Percentiles rank a stretch among this genome's conserved stretches.
These are phyloP conservation scores for Tympanoctomys barrerae DNA, from an alignment of 2,797 vertebrate species.

Conservation along the genomic window DNA sequence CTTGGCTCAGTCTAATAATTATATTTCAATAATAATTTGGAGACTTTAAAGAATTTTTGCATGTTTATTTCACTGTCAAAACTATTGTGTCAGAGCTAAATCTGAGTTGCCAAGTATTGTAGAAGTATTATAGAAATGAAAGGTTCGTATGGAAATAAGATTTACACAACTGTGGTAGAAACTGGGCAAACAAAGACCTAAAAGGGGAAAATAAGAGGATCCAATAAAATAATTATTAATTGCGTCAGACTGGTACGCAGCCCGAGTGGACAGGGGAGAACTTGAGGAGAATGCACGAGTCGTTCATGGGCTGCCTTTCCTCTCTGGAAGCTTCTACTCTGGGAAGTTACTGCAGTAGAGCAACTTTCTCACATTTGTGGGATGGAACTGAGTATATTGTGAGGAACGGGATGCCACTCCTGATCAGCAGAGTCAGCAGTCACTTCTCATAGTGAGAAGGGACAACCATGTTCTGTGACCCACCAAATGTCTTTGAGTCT, in stretches of 20 bases:
- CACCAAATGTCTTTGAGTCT: not conserved
- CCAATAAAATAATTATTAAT: constrained; percentile 20
- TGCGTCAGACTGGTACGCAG: not conserved
- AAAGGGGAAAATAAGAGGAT: not conserved
- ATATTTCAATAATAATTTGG: constrained; percentile 35
- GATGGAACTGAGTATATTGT: not conserved
- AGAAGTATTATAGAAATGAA: constrained; percentile 25
- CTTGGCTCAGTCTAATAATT: constrained; percentile 63
- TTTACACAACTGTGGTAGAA: not conserved
- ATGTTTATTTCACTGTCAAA: constrained; percentile 62
- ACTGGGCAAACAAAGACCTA: not conserved
- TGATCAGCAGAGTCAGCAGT: not conserved
- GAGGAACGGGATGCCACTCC: rapidly evolving
- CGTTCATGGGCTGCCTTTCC: not conserved
- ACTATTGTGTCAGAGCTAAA: constrained; percentile 55
- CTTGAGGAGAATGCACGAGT: not conserved
- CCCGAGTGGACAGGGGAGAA: not conserved
- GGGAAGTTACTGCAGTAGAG: not conserved
- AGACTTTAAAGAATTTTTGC: constrained; percentile 54
- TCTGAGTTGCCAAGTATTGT: not conserved
- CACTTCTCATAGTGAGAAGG: not conserved
- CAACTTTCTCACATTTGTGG: not conserved
- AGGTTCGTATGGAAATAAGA: not conserved
- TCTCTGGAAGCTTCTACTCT: not conserved
- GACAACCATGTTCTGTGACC: not conserved